Conservation (phyloP, 2,888 invertebrate species). For the Hirtodrosophila trivittata region DNA sequence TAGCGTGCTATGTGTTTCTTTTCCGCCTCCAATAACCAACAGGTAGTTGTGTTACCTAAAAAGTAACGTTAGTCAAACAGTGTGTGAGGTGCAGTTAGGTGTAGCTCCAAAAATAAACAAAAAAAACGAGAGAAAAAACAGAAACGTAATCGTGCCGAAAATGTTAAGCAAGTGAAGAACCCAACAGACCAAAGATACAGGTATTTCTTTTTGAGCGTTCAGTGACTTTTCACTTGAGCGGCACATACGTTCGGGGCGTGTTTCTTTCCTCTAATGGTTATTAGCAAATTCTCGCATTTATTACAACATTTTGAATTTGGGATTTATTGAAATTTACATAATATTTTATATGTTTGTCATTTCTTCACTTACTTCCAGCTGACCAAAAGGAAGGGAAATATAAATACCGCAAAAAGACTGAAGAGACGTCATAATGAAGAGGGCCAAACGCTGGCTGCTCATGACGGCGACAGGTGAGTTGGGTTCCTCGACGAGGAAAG, state of each 20-base stretch:
- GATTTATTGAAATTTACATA: constrained; percentile 31
- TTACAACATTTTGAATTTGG: constrained; percentile 18
- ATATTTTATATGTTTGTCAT: constrained; percentile 26
- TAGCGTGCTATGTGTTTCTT: constrained; percentile 12
- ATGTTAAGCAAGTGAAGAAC: constrained; percentile 42
- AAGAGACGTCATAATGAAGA: constrained; percentile 83
- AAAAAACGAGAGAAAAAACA: neutral
- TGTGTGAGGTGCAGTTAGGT: constrained; percentile 25
- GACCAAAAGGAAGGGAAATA: constrained; percentile 28
- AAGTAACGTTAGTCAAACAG: no score
- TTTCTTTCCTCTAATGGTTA: constrained; percentile 9
- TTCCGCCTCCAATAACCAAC: constrained; percentile 4
- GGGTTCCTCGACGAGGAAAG: constrained; percentile 5
- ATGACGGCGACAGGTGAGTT: constrained; percentile 85
- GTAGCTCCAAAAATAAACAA: constrained; percentile 13
- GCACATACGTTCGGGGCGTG: constrained; percentile 10
- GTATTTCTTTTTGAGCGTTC: constrained; percentile 36
- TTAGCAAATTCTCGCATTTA: constrained; percentile 43
- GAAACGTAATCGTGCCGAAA: constrained; percentile 33
- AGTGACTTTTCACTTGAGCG: constrained; percentile 33
- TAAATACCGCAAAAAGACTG: constrained; percentile 31
- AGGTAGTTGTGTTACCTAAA: neutral
- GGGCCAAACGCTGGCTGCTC: constrained; percentile 85
- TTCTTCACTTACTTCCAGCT: constrained; percentile 32
- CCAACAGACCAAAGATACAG: constrained; percentile 18